These are phyloP conservation scores for Mesocricetus auratus DNA, from an alignment of 2,113 vertebrate genomes.

Conservation along the genomic window DNA sequence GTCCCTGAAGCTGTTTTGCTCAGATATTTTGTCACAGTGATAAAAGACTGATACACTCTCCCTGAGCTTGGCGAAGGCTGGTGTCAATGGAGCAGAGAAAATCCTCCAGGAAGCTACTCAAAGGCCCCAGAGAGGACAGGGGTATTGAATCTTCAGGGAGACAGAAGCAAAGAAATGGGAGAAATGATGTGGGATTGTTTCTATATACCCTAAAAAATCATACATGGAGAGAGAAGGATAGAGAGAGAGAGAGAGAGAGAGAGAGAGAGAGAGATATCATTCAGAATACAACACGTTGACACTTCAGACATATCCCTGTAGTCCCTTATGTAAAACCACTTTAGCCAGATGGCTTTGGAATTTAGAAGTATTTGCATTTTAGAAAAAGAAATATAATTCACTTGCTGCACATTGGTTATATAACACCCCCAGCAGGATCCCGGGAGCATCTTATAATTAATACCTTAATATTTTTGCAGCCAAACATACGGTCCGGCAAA, in stretches of 20 bases:
- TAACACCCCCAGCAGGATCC: neutral
- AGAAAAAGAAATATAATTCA: neutral
- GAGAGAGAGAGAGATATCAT: neutral
- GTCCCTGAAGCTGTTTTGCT: neutral
- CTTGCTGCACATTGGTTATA: neutral
- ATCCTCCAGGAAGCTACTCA: neutral
- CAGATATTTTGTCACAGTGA: neutral
- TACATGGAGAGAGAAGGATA: neutral
- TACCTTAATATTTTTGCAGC: constrained; percentile 1
- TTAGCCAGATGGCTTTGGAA: neutral
- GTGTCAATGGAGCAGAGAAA: neutral
- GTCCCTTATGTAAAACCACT: neutral
- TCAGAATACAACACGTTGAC: neutral
- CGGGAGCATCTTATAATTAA: neutral
- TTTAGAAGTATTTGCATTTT: neutral
- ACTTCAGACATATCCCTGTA: neutral
- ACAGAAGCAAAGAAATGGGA: neutral
- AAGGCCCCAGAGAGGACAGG: neutral
- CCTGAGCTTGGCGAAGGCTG: neutral
- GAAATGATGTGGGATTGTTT: neutral
- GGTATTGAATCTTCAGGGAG: neutral
- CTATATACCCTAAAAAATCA: neutral
- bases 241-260: neutral
- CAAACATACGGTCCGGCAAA: neutral
- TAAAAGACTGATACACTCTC: neutral